Percentiles rank a stretch among this genome's conserved stretches.
Conservation (phyloP, 2,888 invertebrate species). For the Strigamia crassipes region DNA sequence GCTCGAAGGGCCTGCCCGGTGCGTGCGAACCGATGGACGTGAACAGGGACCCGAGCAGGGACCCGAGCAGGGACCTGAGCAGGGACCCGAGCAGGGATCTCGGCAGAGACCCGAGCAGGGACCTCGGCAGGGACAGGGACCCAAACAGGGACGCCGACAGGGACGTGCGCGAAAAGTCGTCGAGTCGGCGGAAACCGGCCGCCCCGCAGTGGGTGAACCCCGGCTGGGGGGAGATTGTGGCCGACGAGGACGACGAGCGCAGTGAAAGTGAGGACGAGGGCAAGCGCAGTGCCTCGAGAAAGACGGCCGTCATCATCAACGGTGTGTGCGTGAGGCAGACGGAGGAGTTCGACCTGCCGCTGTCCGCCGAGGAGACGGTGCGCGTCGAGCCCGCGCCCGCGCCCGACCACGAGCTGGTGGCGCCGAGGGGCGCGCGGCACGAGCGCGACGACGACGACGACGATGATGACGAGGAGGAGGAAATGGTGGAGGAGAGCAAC, state of each 20-base stretch:
- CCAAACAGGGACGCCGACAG: background rate
- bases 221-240: constrained; percentile 72
- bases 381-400: constrained; percentile 78
- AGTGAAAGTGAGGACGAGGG: constrained; percentile 52
- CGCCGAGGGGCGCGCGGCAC: constrained; percentile 54
- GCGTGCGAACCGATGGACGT: constrained; percentile 48
- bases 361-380: constrained; percentile 67
- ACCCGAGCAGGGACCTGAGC: no score
- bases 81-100: background rate
- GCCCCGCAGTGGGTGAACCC: constrained; percentile 98
- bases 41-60: background rate
- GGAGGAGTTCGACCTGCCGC: constrained; percentile 67
- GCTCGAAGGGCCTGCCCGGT: constrained; percentile 43
- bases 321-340: constrained; percentile 91
- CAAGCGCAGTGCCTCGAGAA: constrained; percentile 47
- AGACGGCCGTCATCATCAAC: constrained; percentile 75
- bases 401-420: constrained; percentile 63
- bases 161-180: constrained; percentile 56
- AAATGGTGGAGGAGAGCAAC: constrained; percentile 36
- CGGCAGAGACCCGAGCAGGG: background rate
- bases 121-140: background rate
- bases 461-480: constrained; percentile 53
- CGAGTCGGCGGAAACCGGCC: constrained; percentile 86
- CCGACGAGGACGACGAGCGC: constrained; percentile 48
- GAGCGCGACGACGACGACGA: constrained; percentile 52